Percentiles rank a stretch among this genome's conserved stretches.
Evolutionary conservation across 1,140 invertebrate genomes (phyloP).

Genomic region (Nephila pilipes): DNA sequence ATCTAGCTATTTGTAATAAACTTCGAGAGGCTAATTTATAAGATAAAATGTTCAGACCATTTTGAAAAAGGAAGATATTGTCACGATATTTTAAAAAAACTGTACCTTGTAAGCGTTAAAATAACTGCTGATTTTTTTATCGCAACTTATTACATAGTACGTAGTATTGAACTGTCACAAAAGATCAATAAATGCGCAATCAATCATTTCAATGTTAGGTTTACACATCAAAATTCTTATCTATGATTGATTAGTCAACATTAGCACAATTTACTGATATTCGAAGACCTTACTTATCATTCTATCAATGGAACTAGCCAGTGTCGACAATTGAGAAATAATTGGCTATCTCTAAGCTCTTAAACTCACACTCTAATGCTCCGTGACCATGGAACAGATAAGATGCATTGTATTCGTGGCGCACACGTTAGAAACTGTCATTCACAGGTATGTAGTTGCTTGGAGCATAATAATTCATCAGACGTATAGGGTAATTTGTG

Average conservation of each 20-base stretch:
- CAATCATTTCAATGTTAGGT: neutral
- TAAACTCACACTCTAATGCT: neutral
- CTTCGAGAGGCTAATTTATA: too few relatives aligned
- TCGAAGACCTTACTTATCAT: neutral
- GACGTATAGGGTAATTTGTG: conserved; percentile 41
- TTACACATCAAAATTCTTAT: too few relatives aligned
- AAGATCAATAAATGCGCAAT: neutral
- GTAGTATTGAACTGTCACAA: too few relatives aligned
- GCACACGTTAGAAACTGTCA: conserved; percentile 26
- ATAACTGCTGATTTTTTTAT: too few relatives aligned
- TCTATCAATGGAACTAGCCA: neutral
- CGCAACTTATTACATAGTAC: too few relatives aligned
- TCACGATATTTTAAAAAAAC: too few relatives aligned
- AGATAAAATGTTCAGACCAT: too few relatives aligned
- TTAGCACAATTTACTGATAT: too few relatives aligned
- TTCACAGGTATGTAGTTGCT: conserved; percentile 5
- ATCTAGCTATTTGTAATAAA: too few relatives aligned
- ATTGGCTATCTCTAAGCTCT: conserved; percentile 3
- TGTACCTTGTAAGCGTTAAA: too few relatives aligned
- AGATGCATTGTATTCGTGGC: neutral
- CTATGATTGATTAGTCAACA: too few relatives aligned
- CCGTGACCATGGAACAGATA: neutral
- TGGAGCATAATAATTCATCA: conserved; percentile 48
- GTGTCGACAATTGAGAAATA: neutral
- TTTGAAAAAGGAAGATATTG: too few relatives aligned